Base-by-base conservation (phyloP, 2,113 vertebrate genomes). In the Megaceryle maxima region DNA sequence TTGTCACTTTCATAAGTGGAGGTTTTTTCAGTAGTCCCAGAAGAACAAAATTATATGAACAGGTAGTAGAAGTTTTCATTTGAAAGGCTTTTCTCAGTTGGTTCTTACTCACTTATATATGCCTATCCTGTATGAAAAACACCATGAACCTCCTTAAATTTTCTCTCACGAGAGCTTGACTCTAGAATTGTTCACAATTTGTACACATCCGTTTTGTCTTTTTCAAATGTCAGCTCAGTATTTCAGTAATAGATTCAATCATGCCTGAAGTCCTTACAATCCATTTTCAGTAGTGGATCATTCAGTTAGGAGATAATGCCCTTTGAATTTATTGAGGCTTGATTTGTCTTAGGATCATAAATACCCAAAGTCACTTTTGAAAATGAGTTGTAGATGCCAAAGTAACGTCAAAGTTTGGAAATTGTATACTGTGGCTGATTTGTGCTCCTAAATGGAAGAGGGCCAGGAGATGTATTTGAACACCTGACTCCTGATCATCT, bases 201-300 rank as follows among this genome's bases (percentile, higher is more conserved):
- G 60, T 87, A 72, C 48, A 83, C 69, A 44, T 78, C 44, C 80
- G 56, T 81, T 92, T 95, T 83, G 19, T 72, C 51, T 82, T 93
- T 92, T 88, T 74, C 51, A 68, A 81, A 83, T 92, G 60, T 64
- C 80, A 78, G n/a, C 74, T 93, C 77, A 72, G 60, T 86, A 60
- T 92, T 94, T 96, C 76, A 87, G 6, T 68, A 84, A 59, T 22
- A 83, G 28, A 83, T 75, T 83, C 51, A 92, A 48, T 92, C n/a
- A 46, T 64, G 56, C 39, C 60, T 70, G 26, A 56, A 78, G 80
- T 91, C 87, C 68, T 88, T 81, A 35, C 8, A 64, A 56, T 87
- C 76, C 22, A 16, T 84, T 96, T 94, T 87, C 62, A 41, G 56
- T 16, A 79, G 77, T 81, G 77, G 73, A 68, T 92, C 56, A 79